Evolutionary conservation across 2,797 vertebrate species (phyloP).

Genomic region (Amazona ochrocephala): DNA sequence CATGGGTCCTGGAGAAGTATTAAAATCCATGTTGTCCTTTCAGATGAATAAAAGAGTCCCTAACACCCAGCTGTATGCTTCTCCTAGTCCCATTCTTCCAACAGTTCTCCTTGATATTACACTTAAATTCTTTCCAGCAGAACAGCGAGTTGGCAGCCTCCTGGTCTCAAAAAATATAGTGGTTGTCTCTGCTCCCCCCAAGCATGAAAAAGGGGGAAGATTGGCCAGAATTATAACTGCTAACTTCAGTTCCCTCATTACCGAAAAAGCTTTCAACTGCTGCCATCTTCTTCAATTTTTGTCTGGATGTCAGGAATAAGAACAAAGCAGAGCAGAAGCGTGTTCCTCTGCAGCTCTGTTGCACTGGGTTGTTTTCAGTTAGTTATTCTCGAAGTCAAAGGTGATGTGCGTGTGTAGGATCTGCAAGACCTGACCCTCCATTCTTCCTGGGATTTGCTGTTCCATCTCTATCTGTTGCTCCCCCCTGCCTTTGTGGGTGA

Average conservation of each 20-base stretch:
- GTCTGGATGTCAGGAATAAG: background rate
- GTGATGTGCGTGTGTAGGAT: background rate
- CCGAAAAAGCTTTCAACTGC: conserved; percentile 46
- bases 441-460: background rate
- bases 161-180: conserved; percentile 39
- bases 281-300: conserved; percentile 53
- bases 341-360: background rate
- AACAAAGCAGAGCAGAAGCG: background rate
- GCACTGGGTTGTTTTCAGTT: background rate
- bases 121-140: conserved; percentile 53
- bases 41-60: background rate
- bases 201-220: conserved; percentile 31
- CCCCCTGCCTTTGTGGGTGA: background rate
- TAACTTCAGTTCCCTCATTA: conserved; percentile 60
- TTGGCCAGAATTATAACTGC: conserved; percentile 44
- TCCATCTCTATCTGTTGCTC: background rate
- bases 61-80: conserved; percentile 14
- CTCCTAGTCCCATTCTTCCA: conserved; percentile 7
- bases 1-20: background rate
- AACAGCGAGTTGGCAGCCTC: conserved; percentile 58
- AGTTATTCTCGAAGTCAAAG: background rate
- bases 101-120: conserved; percentile 18
- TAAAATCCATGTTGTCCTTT: background rate
- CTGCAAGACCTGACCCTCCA: background rate
- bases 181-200: conserved; percentile 10